phyloP scores from a whole-genome alignment of 2,113 vertebrate genomes.

The Apus apus region DNA sequence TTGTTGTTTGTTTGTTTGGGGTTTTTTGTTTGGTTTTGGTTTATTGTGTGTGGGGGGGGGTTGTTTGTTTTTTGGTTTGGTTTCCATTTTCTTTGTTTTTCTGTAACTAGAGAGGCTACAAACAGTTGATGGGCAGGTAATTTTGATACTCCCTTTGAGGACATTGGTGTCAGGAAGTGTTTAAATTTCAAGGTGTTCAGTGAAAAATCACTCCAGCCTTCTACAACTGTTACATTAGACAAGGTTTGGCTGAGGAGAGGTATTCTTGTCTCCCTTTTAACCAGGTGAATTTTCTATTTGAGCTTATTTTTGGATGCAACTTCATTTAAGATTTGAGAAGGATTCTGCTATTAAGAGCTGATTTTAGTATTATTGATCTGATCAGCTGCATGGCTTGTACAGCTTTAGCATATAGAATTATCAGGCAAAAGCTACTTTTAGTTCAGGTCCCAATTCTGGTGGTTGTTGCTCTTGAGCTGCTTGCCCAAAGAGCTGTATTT shows the following conservation, averaged over 20 bases:
- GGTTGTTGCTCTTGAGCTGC: background rate
- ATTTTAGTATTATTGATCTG: background rate
- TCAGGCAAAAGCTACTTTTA: background rate
- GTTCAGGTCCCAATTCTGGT: accelerated
- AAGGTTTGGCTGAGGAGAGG: background rate
- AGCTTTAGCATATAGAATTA: background rate
- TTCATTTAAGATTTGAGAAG: background rate
- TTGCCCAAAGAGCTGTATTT: background rate
- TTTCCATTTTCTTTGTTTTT: background rate
- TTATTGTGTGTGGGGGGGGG: too few relatives aligned
- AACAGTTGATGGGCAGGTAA: background rate
- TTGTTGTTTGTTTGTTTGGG: too few relatives aligned
- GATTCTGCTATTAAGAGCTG: background rate
- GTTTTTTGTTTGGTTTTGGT: too few relatives aligned
- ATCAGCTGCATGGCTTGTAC: background rate
- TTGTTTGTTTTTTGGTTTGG: too few relatives aligned
- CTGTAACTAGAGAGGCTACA: background rate
- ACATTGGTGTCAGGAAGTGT: too few relatives aligned
- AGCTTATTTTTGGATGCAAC: background rate
- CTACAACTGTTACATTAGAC: accelerated
- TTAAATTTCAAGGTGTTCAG: background rate
- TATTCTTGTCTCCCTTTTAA: background rate
- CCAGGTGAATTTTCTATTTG: background rate
- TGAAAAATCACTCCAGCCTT: background rate
- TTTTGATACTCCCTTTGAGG: background rate